Conservation (phyloP, 2,888 invertebrate genomes). For the Melikaiella ostensackeni region DNA sequence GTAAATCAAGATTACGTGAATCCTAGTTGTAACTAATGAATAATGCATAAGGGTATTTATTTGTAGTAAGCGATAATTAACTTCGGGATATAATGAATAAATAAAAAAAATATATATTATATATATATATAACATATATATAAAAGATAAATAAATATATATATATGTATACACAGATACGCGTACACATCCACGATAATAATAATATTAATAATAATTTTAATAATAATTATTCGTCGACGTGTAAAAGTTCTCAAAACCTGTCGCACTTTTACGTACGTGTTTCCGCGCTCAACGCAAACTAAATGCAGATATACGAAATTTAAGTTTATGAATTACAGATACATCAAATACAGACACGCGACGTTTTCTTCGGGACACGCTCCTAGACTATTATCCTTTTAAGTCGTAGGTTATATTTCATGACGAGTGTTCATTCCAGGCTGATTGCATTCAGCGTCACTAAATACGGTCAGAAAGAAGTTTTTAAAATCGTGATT, state of each 20-base stretch:
- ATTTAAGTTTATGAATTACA: slow-evolving; percentile 3
- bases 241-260: slow-evolving; percentile 24
- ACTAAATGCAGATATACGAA: neutral
- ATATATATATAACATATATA: slow-evolving; percentile 49
- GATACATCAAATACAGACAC: slow-evolving; percentile 44
- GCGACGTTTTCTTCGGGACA: slow-evolving; percentile 29
- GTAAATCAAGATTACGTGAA: slow-evolving; percentile 52
- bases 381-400: slow-evolving; percentile 43
- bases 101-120: slow-evolving; percentile 48
- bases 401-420: slow-evolving; percentile 64
- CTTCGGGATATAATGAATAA: slow-evolving; percentile 57
- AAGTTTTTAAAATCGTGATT: slow-evolving; percentile 21
- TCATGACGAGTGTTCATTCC: slow-evolving; percentile 67
- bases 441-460: slow-evolving; percentile 51
- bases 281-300: slow-evolving; percentile 31
- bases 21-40: slow-evolving; percentile 60
- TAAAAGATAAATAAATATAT: slow-evolving; percentile 45
- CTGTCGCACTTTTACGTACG: slow-evolving; percentile 19
- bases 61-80: slow-evolving; percentile 57
- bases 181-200: slow-evolving; percentile 40
- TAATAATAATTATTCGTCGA: slow-evolving; percentile 20
- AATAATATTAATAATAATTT: slow-evolving; percentile 38
- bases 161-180: slow-evolving; percentile 48
- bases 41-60: slow-evolving; percentile 63
- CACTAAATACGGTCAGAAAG: slow-evolving; percentile 29